A percentile compares a stretch with the other conserved stretches of the same genome.
Conservation (phyloP, 2,113 vertebrate genomes). For the Stigmatopora argus region DNA sequence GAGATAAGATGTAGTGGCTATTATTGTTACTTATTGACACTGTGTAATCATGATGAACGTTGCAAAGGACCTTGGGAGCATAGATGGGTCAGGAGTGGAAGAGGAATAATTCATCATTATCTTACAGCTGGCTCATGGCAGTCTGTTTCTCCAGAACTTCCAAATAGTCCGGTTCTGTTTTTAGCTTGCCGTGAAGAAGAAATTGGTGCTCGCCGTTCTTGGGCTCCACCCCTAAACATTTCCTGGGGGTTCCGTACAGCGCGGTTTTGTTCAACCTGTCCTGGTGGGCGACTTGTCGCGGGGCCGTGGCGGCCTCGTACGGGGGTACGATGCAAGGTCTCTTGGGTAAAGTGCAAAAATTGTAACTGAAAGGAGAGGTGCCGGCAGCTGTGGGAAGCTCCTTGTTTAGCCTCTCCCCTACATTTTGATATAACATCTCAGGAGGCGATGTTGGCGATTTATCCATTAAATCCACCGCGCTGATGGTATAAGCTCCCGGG, state of each 20-base stretch:
- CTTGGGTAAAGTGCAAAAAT: conserved; percentile 98
- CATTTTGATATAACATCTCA: conserved; percentile 91
- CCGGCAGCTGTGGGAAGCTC: conserved; percentile 80
- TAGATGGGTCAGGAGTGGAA: background rate
- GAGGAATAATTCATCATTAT: conserved; percentile 19
- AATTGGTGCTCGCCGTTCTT: conserved; percentile 83
- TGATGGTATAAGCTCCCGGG: conserved; percentile 84
- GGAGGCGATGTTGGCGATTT: conserved; percentile 73
- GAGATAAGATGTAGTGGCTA: conserved; percentile 58
- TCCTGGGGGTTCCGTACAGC: conserved; percentile 93
- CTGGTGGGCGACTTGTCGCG: conserved; percentile 78
- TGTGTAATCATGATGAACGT: conserved; percentile 43
- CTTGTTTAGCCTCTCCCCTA: conserved; percentile 84
- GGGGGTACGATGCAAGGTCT: conserved; percentile 84
- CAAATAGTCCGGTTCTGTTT: conserved; percentile 97
- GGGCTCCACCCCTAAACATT: conserved; percentile 82
- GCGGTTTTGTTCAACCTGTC: conserved; percentile 91
- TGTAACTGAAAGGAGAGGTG: conserved; percentile 78
- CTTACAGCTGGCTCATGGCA: conserved; percentile 93
- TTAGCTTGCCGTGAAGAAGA: conserved; percentile 88
- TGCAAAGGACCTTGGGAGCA: conserved; percentile 31
- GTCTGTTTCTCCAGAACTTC: conserved; percentile 99
- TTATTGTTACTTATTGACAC: conserved; percentile 41
- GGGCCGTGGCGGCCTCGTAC: conserved; percentile 77
- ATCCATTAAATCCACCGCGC: conserved; percentile 84